phyloP scores from a whole-genome alignment of 2,797 vertebrate genomes.

The Sebastes diploproa region DNA sequence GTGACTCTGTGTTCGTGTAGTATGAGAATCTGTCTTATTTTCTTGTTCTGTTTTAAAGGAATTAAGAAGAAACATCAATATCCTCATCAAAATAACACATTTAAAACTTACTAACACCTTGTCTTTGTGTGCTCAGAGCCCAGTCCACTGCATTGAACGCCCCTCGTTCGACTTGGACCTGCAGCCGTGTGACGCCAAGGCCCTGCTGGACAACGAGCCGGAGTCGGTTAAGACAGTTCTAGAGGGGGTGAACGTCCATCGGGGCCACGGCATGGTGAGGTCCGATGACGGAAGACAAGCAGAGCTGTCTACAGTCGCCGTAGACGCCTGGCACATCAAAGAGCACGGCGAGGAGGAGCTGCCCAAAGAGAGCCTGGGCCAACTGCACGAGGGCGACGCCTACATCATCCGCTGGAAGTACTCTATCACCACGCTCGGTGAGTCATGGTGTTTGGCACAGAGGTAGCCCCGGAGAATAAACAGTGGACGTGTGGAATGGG shows the following conservation, averaged over 20 bases:
- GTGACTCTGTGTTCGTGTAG: too few relatives aligned
- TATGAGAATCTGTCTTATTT: background rate
- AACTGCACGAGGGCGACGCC: constrained; percentile 82
- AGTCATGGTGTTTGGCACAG: constrained; percentile 31
- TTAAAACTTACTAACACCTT: background rate
- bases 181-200: constrained; percentile 76
- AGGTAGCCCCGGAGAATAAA: background rate
- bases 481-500: background rate
- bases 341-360: constrained; percentile 84
- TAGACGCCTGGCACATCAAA: constrained; percentile 85
- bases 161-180: constrained; percentile 72
- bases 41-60: background rate
- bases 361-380: constrained; percentile 76
- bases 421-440: constrained; percentile 84
- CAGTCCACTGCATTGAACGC: constrained; percentile 41
- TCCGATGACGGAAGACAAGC: constrained; percentile 81
- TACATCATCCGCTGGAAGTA: constrained; percentile 88
- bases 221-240: constrained; percentile 65
- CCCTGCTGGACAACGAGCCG: constrained; percentile 70
- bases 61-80: background rate
- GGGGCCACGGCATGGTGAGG: constrained; percentile 80
- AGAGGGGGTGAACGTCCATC: constrained; percentile 83
- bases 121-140: constrained; percentile 54
- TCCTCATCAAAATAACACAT: background rate
- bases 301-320: constrained; percentile 76